phyloP scores from a whole-genome alignment of 2,888 invertebrate genomes.

The Fragum whitleyi region DNA sequence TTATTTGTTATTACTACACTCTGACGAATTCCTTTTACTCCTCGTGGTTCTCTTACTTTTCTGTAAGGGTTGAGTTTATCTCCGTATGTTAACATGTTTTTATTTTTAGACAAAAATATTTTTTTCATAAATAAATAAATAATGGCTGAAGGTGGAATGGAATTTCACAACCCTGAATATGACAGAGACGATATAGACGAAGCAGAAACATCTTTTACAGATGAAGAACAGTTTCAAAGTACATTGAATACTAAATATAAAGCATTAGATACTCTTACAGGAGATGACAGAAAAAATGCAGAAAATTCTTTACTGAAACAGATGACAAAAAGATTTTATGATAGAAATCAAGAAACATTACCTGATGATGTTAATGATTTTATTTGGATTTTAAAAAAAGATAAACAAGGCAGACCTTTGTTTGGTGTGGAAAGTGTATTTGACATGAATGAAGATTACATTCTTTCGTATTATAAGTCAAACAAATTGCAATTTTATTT shows the following conservation, averaged over 20 bases:
- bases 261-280: conserved; percentile 38
- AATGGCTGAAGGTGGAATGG: conserved; percentile 46
- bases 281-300: conserved; percentile 28
- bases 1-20: conserved; percentile 60
- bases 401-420: conserved; percentile 36
- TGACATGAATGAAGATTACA: conserved; percentile 23
- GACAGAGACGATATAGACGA: conserved; percentile 38
- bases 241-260: conserved; percentile 38
- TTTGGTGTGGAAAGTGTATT: conserved; percentile 36
- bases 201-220: conserved; percentile 35
- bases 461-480: conserved; percentile 42
- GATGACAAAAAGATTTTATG: conserved; percentile 45
- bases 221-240: conserved; percentile 50
- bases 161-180: conserved; percentile 45
- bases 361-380: not conserved
- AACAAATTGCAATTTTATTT: conserved; percentile 39
- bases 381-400: conserved; percentile 15
- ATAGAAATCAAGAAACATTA: conserved; percentile 39
- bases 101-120: not conserved
- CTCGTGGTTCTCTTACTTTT: conserved; percentile 26
- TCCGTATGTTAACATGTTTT: conserved; percentile 37
- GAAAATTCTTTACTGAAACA: conserved; percentile 27
- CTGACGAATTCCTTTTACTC: conserved; percentile 28
- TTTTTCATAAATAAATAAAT: conserved; percentile 28
- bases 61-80: conserved; percentile 26